phyloP scores from a whole-genome alignment of 2,797 vertebrate species.

The Scomberomorus guttatus region DNA sequence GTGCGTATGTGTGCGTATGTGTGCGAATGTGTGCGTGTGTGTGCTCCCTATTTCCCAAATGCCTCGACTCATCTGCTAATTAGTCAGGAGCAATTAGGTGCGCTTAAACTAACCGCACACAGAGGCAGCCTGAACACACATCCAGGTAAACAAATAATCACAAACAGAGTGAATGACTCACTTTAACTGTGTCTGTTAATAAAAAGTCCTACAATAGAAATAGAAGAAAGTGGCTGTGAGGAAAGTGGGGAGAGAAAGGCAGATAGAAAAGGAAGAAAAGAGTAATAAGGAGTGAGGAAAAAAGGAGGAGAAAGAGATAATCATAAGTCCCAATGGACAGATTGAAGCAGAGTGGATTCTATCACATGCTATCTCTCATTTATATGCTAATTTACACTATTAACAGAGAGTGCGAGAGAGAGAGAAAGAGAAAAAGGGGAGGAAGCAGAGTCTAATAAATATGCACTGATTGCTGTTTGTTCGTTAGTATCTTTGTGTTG shows the following conservation, averaged over 20 bases:
- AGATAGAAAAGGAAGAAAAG: slow-evolving; percentile 32
- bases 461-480: slow-evolving; percentile 72
- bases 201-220: slow-evolving; percentile 41
- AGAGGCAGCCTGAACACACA: slow-evolving; percentile 61
- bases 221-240: slow-evolving; percentile 6
- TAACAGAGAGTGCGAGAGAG: slow-evolving; percentile 61
- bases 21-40: slow-evolving; percentile 23
- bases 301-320: slow-evolving; percentile 73
- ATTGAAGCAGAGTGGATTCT: slow-evolving; percentile 84
- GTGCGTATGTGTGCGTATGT: slow-evolving; percentile 2
- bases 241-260: slow-evolving; percentile 8
- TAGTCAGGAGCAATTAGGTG: slow-evolving; percentile 81
- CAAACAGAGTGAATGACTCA: slow-evolving; percentile 49
- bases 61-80: slow-evolving; percentile 79
- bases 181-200: slow-evolving; percentile 45
- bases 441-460: slow-evolving; percentile 59
- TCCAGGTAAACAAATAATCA: slow-evolving; percentile 75
- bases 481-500: slow-evolving; percentile 64
- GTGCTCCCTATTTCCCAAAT: slow-evolving; percentile 63
- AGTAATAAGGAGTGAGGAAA: slow-evolving; percentile 62
- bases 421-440: slow-evolving; percentile 26
- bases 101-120: slow-evolving; percentile 74
- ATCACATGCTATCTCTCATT: slow-evolving; percentile 91
- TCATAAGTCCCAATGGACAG: slow-evolving; percentile 79
- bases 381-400: slow-evolving; percentile 93